Percentiles rank a stretch among this genome's conserved stretches.
phyloP scores from a whole-genome alignment of 1,140 invertebrate species.

The Drosophila baimaii region DNA sequence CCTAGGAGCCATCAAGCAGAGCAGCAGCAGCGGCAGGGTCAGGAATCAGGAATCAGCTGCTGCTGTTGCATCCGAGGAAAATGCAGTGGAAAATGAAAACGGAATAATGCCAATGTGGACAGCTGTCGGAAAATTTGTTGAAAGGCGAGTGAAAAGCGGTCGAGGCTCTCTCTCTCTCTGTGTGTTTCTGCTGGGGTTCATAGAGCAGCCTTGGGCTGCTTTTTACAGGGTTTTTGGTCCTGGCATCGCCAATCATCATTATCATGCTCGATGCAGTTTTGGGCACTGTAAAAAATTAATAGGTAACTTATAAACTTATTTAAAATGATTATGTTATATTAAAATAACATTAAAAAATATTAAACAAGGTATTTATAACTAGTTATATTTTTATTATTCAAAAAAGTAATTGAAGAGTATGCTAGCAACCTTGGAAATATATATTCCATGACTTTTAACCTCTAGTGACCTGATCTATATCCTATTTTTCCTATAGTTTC shows the following conservation, averaged over 20 bases:
- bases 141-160: conserved; percentile 78
- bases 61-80: conserved; percentile 53
- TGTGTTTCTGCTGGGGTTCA: conserved; percentile 34
- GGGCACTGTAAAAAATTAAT: conserved; percentile 17
- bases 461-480: background rate
- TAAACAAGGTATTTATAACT: too few relatives aligned
- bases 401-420: background rate
- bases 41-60: conserved; percentile 81
- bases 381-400: background rate
- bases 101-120: conserved; percentile 77
- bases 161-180: conserved; percentile 30
- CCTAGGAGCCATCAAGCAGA: conserved; percentile 18
- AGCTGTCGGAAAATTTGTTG: conserved; percentile 80
- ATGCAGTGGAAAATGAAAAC: conserved; percentile 36
- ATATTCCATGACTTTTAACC: too few relatives aligned
- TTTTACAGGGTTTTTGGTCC: conserved; percentile 44
- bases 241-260: conserved; percentile 53
- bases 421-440: too few relatives aligned
- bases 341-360: background rate
- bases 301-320: too few relatives aligned
- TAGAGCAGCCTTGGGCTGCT: conserved; percentile 50
- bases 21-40: conserved; percentile 61
- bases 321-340: background rate
- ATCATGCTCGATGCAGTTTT: conserved; percentile 40
- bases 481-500: accelerated